Conservation (phyloP, 2,113 vertebrate species). For the Deroptyus accipitrinus region DNA sequence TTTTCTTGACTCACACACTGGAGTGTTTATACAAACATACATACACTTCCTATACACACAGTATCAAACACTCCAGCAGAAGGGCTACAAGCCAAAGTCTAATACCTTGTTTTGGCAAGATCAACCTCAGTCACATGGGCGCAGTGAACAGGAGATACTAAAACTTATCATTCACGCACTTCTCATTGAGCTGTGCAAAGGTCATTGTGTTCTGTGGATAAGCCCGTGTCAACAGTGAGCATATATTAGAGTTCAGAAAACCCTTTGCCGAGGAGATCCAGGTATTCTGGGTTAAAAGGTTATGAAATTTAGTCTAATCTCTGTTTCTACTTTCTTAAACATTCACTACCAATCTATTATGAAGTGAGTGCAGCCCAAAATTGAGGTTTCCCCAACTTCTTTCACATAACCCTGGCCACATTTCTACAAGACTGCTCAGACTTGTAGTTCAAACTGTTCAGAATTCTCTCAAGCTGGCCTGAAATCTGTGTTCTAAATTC, state of each 20-base stretch:
- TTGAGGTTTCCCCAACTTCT: not conserved
- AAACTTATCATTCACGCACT: not conserved
- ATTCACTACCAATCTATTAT: not conserved
- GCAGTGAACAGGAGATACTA: not conserved
- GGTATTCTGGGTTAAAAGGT: slow-evolving; percentile 52
- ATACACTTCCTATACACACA: not conserved
- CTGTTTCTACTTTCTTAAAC: not conserved
- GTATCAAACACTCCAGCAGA: not conserved
- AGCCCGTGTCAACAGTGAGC: slow-evolving; percentile 47
- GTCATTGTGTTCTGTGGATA: slow-evolving; percentile 36
- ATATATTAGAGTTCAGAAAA: slow-evolving; percentile 32
- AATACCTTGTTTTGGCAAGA: not conserved
- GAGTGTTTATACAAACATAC: not conserved
- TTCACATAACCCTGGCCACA: not conserved
- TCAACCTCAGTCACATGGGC: not conserved
- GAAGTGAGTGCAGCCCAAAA: not conserved
- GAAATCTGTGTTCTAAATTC: slow-evolving; percentile 1
- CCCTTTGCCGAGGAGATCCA: slow-evolving; percentile 24
- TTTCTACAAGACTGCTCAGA: not conserved
- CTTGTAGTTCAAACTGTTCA: not conserved
- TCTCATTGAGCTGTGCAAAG: slow-evolving; percentile 50
- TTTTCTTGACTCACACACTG: not conserved
- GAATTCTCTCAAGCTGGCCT: not conserved
- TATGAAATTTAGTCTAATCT: slow-evolving; percentile 54
- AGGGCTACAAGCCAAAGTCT: not conserved